Evolutionary conservation across 2,888 invertebrate species (phyloP), one percentile per base, ranked within the genome.

Genomic region (Margaritifera margaritifera): DNA sequence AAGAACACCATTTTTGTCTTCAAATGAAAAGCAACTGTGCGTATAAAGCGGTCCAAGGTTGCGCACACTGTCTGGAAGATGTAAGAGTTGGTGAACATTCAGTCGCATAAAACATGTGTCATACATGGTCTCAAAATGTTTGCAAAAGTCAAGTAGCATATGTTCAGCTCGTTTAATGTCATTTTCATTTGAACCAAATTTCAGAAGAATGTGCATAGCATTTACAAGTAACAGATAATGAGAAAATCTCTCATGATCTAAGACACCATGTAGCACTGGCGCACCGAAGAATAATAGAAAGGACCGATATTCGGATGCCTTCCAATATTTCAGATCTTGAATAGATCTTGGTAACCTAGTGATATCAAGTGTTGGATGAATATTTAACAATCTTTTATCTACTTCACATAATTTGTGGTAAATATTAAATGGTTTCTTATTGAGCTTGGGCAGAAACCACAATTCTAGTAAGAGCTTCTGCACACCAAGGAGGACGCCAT

Each of bases 1-100:
- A n/a, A 75, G 5, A 42, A 66, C 1, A 18, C 77, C 73, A 69
- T 78, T 73, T 56, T 73, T 73, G 52, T 72, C 68, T 55, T 76
- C 78, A 64, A 75, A 78, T 27, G 72, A 66, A 71, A 76, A 78
- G 58, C 75, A 78, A 25, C 69, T 72, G 50, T 72, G 69, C 8
- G 74, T 75, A 55, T 65, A 78, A 20, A 78, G 60, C 52, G 78
- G 75, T 42, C 78, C 78, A 27, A 75, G 24, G 18, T 55, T 25
- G 22, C 75, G 54, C 0, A 78, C 78, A 69, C 68, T 64, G 52
- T 75, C 78, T 58, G 71, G 61, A 20, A 78, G 56, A 63, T 78
- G 78, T 20, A 75, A 6, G 19, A 78, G 56, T 27, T 78, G 73
- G 61, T 78, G 78, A 11, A 78, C 4, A 65, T 78, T 75, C 4